These are phyloP conservation scores for Pardalotus punctatus DNA, from an alignment of 2,113 vertebrate genomes.

Conservation along the genomic window DNA sequence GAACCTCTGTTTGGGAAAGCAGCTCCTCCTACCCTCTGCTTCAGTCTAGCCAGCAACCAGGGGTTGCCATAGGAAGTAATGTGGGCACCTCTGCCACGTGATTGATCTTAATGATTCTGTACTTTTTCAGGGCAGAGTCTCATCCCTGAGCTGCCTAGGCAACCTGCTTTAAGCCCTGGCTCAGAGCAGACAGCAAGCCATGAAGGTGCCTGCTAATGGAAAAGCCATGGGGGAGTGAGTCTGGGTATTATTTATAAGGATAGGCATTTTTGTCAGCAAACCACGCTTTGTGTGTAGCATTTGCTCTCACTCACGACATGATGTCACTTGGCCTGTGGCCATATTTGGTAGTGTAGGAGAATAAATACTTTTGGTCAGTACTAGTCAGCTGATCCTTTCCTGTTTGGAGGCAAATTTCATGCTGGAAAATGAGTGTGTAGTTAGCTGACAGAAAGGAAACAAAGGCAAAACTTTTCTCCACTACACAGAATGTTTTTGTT, in stretches of 20 bases:
- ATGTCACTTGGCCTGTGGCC: neutral
- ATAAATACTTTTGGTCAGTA: neutral
- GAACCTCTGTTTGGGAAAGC: neutral
- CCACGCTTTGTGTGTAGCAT: rapidly evolving
- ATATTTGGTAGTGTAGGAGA: neutral
- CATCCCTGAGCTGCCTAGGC: neutral
- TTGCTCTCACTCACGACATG: rapidly evolving
- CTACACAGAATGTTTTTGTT: neutral
- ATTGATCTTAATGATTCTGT: neutral
- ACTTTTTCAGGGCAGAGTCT: rapidly evolving
- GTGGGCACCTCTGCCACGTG: neutral
- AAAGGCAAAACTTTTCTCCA: neutral
- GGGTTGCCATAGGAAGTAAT: neutral
- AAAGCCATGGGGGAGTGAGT: neutral
- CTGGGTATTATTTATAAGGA: neutral
- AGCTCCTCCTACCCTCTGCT: neutral
- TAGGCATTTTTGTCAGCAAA: neutral
- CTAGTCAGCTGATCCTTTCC: neutral
- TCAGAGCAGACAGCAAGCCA: neutral
- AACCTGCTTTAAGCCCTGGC: neutral
- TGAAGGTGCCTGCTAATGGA: neutral
- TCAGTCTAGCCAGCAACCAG: neutral
- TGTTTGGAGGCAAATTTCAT: neutral
- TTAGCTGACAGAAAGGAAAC: neutral
- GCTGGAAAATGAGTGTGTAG: neutral